phyloP scores from a whole-genome alignment of 1,140 invertebrate genomes.

The Drosophila saltans region DNA sequence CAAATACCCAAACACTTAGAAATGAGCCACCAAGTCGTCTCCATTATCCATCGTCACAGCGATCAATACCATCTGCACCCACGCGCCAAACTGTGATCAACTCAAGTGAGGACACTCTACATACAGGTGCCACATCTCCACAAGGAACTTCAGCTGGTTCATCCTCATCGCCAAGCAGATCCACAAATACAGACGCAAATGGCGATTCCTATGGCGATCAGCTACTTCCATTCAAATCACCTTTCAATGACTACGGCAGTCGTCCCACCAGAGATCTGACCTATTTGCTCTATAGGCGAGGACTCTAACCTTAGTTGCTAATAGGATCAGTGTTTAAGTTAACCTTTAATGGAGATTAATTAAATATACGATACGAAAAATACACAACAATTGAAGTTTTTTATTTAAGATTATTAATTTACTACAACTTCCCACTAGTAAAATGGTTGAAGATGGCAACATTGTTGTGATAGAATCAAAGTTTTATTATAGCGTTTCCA shows the following conservation, averaged over 20 bases:
- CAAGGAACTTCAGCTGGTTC: conserved; percentile 25
- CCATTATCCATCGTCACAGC: conserved; percentile 10
- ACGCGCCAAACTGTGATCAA: conserved; percentile 42
- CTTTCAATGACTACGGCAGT: conserved; percentile 69
- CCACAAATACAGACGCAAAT: conserved; percentile 18
- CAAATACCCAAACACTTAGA: conserved; percentile 11
- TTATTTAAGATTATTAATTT: too few relatives aligned
- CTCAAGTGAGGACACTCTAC: conserved; percentile 67
- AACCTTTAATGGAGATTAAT: conserved; percentile 6
- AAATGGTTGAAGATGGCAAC: too few relatives aligned
- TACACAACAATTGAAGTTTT: not conserved
- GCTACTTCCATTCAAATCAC: conserved; percentile 59
- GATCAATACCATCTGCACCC: not conserved
- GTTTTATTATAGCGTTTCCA: too few relatives aligned
- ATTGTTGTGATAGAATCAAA: too few relatives aligned
- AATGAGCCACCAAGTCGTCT: not conserved
- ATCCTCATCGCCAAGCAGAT: conserved; percentile 1
- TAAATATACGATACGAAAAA: not conserved
- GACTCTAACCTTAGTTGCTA: conserved; percentile 35
- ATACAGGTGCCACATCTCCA: conserved; percentile 17
- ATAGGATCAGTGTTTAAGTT: conserved; percentile 3
- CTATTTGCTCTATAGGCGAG: conserved; percentile 62
- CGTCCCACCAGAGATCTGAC: conserved; percentile 62
- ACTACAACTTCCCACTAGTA: too few relatives aligned
- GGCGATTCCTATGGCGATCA: conserved; percentile 44